A percentile compares a stretch with the other conserved stretches of the same genome.
These are phyloP conservation scores for Mya arenaria DNA, from an alignment of 1,140 invertebrate species.

Conservation along the genomic window DNA sequence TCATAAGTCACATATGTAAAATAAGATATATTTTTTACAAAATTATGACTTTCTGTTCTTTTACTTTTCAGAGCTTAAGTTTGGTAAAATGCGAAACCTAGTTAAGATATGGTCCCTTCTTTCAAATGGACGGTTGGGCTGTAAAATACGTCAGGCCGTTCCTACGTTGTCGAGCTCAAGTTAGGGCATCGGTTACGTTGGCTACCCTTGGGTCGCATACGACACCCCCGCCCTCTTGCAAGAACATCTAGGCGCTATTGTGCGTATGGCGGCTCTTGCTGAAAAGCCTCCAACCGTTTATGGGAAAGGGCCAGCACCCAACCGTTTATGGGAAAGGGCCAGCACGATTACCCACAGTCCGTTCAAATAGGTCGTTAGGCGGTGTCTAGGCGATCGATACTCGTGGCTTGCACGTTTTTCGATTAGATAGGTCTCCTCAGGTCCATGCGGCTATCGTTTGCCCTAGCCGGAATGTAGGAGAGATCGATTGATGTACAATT, in stretches of 20 bases:
- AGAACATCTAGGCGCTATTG: conserved; percentile 4
- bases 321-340: too few relatives aligned
- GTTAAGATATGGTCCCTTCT: conserved; percentile 41
- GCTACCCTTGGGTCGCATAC: neutral
- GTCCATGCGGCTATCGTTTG: neutral
- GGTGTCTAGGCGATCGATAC: too few relatives aligned
- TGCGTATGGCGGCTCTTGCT: conserved; percentile 25
- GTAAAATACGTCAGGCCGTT: neutral
- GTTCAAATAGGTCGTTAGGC: too few relatives aligned
- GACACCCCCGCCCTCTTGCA: neutral
- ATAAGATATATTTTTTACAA: too few relatives aligned
- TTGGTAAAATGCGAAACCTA: conserved; percentile 46
- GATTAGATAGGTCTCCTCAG: conserved; percentile 12
- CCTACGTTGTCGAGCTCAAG: neutral
- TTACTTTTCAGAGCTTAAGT: conserved; percentile 52
- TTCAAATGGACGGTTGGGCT: neutral
- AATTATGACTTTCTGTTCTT: conserved; percentile 22
- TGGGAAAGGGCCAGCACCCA: too few relatives aligned
- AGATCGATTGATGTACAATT: neutral
- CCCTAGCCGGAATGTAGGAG: neutral
- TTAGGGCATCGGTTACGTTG: neutral
- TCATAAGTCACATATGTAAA: too few relatives aligned
- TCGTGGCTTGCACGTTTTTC: conserved; percentile 39
- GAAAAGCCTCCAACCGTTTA: too few relatives aligned
- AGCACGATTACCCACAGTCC: too few relatives aligned